Evolutionary conservation across 2,888 invertebrate species (phyloP), one percentile per base, ranked within the genome.

Genomic region (Myopa tessellatipennis): DNA sequence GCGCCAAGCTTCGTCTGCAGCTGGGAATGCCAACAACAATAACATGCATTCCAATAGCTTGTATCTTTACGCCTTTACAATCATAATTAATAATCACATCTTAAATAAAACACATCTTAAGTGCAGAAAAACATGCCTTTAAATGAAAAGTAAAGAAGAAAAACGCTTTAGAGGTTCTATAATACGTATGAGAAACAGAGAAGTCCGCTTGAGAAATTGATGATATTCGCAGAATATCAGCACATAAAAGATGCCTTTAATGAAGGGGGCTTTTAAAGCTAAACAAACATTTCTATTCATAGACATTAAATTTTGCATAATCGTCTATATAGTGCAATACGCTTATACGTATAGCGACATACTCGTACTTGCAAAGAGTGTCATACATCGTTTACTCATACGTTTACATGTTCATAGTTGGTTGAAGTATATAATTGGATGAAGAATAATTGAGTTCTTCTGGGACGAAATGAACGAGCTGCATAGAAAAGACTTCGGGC

Each of bases 401-500:
- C 10, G 45, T 45, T 45, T 45, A 45, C 10, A 45, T 45, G 45
- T 45, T 45, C 10, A 6, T 45, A 45, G 45, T 45, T 45, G 45
- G 45, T 10, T 45, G 45, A 45, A 45, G 45, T 45, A 34, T 16
- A 55, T 55, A 55, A 70, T 50, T 70, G 18, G 16, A 38, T n/a
- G 14, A 73, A 36, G 73, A 61, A 38, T 72, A 61, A 72, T 72
- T 72, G 61, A 40, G 61, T 73, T 61, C 50, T 12, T 73, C 38
- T 63, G 14, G 38, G 60, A 61, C 36, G 45, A 60, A 71, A 0
- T 14, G 18, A 14, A 8, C n/a, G 58, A 4, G 58, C 7, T 16
- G 6, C 26, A 7, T 16, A 12, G 18, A 69, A 69, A 26, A 18
- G 36, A 16, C 26, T 63, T 14, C 45, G 36, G 61, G 26, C 26